Evolutionary conservation across 2,797 vertebrate species (phyloP).

Genomic region (Channa striata): DNA sequence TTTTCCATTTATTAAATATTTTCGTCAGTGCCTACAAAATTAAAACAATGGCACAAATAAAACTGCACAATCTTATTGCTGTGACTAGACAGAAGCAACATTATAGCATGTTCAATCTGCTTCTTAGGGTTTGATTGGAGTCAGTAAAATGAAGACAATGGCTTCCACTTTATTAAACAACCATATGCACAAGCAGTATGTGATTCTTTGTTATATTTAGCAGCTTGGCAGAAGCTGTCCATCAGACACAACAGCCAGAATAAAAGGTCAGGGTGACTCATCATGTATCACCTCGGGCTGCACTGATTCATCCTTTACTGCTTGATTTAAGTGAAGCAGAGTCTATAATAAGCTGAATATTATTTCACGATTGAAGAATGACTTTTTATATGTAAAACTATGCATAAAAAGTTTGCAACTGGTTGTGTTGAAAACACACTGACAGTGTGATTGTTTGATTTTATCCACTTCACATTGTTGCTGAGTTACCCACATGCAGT

Average conservation of each 20-base stretch:
- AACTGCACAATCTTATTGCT: background rate
- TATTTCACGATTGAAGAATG: slow-evolving; percentile 35
- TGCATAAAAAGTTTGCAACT: slow-evolving; percentile 20
- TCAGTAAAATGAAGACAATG: background rate
- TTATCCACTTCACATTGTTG: slow-evolving; percentile 3
- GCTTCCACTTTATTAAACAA: background rate
- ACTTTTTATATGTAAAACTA: slow-evolving; percentile 34
- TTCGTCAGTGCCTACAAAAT: background rate
- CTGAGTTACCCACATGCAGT: background rate
- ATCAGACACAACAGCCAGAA: slow-evolving; percentile 44
- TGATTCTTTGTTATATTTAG: slow-evolving; percentile 6
- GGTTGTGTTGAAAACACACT: slow-evolving; percentile 15
- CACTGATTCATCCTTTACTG: slow-evolving; percentile 58
- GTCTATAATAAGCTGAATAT: slow-evolving; percentile 57
- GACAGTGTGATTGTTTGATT: slow-evolving; percentile 21
- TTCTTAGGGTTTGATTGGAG: slow-evolving; percentile 1
- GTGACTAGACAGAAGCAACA: background rate
- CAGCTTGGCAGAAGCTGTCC: slow-evolving; percentile 6
- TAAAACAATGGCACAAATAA: background rate
- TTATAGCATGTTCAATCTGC: background rate
- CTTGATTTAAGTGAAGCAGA: slow-evolving; percentile 41
- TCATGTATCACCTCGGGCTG: slow-evolving; percentile 54
- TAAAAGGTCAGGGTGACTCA: slow-evolving; percentile 58
- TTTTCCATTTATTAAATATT: background rate
- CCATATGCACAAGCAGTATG: background rate